Percentiles rank a stretch among this genome's conserved stretches.
phyloP scores from a whole-genome alignment of 2,797 vertebrate genomes.

The Sebastolobus altivelis region DNA sequence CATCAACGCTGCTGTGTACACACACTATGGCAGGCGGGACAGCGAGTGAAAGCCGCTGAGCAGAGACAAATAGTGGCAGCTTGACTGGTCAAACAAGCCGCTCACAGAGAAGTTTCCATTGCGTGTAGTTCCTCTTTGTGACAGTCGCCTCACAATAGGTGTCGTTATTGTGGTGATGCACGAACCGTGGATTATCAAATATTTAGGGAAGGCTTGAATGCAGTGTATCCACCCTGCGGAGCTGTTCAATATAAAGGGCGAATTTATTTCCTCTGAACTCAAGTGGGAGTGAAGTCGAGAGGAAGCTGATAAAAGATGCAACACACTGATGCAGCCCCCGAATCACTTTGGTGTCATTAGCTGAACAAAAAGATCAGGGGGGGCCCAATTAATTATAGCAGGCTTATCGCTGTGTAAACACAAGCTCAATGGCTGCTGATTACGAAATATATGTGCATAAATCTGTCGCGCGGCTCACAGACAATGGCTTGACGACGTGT shows the following conservation, averaged over 20 bases:
- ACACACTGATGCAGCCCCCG: background rate
- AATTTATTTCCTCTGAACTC: slow-evolving; percentile 21
- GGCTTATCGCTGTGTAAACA: slow-evolving; percentile 35
- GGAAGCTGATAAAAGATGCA: slow-evolving; percentile 43
- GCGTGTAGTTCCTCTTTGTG: slow-evolving; percentile 46
- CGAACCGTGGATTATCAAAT: slow-evolving; percentile 10
- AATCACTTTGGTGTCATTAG: slow-evolving; percentile 47
- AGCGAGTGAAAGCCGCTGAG: background rate
- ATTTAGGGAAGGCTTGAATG: slow-evolving; percentile 18
- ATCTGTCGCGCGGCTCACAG: slow-evolving; percentile 12
- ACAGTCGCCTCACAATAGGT: background rate
- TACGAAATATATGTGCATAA: slow-evolving; percentile 41
- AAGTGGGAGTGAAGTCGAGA: background rate
- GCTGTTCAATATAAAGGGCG: slow-evolving; percentile 26
- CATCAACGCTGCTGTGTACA: background rate
- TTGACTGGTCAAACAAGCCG: slow-evolving; percentile 58
- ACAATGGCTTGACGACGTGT: slow-evolving; percentile 20
- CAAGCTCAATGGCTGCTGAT: slow-evolving; percentile 24
- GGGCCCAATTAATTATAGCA: slow-evolving; percentile 33
- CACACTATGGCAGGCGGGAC: background rate
- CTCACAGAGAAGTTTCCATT: slow-evolving; percentile 49
- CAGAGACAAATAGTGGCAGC: slow-evolving; percentile 25
- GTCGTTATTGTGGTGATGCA: background rate
- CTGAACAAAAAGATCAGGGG: slow-evolving; percentile 26
- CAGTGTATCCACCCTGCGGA: slow-evolving; percentile 18